Conservation (phyloP, 2,888 invertebrate genomes). For the Scaptomyza caliginosa region DNA sequence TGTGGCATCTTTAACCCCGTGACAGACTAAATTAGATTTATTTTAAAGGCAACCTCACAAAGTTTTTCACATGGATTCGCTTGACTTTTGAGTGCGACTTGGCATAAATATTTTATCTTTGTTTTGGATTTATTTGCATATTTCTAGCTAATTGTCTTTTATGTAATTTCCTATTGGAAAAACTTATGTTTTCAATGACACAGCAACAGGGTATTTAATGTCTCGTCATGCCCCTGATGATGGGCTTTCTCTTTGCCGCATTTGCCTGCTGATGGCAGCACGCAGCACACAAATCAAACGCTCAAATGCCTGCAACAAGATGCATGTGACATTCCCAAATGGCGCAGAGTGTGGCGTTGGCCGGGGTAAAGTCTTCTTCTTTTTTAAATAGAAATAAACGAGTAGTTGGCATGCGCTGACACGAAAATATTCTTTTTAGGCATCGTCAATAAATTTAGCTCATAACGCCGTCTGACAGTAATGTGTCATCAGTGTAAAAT, state of each 20-base stretch:
- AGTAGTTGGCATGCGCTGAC: conserved; percentile 70
- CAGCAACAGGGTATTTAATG: conserved; percentile 43
- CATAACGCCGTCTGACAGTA: conserved; percentile 72
- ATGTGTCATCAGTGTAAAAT: conserved; percentile 75
- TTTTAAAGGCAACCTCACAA: conserved; percentile 17
- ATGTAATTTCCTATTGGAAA: conserved; percentile 5
- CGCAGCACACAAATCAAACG: conserved; percentile 58
- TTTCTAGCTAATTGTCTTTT: conserved; percentile 10
- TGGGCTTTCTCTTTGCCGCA: conserved; percentile 20
- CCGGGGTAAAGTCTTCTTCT: neutral
- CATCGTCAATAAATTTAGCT: conserved; percentile 74
- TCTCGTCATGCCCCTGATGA: conserved; percentile 26
- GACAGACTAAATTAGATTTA: conserved; percentile 46
- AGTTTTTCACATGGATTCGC: neutral
- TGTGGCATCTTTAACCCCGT: conserved; percentile 45
- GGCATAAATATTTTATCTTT: neutral
- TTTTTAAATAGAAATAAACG: conserved; percentile 30
- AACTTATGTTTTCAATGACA: conserved; percentile 2
- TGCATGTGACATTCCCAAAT: conserved; percentile 51
- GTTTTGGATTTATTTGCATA: neutral
- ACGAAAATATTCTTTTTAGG: conserved; percentile 65
- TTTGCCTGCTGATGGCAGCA: conserved; percentile 27
- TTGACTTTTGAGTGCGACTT: neutral
- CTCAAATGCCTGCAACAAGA: conserved; percentile 56
- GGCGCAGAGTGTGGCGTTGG: neutral